Percentiles rank a stretch among this genome's conserved stretches.
phyloP scores from a whole-genome alignment of 64 coral and sea anemone species.

The Cladopsammia gracilis region DNA sequence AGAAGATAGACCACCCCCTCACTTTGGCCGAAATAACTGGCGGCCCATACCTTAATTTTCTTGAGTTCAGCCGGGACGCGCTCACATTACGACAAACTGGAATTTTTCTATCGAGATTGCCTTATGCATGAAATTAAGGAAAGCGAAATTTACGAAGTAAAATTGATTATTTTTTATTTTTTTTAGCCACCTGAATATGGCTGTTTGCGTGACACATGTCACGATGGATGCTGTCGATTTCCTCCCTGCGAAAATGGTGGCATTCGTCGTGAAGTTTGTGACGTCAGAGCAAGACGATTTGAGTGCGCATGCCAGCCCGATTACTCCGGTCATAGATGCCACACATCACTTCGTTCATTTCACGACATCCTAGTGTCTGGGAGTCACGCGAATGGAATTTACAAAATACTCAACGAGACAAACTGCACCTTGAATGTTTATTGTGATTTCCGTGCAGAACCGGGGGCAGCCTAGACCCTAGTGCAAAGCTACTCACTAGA shows the following conservation, averaged over 20 bases:
- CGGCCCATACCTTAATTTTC: too few relatives aligned
- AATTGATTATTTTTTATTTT: too few relatives aligned
- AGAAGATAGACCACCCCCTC: too few relatives aligned
- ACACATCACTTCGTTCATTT: background rate
- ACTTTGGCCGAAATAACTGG: too few relatives aligned
- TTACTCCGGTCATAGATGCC: background rate
- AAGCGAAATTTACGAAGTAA: too few relatives aligned
- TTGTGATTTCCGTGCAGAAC: slow-evolving; percentile 1
- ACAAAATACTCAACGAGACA: background rate
- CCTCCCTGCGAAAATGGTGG: background rate
- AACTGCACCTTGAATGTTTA: background rate
- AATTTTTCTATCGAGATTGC: too few relatives aligned
- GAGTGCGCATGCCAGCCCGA: background rate
- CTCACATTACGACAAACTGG: too few relatives aligned
- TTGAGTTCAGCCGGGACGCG: too few relatives aligned
- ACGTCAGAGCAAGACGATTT: background rate
- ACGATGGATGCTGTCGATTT: slow-evolving; percentile 9
- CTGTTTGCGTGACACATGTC: background rate
- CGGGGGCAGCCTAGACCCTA: background rate
- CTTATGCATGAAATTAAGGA: too few relatives aligned
- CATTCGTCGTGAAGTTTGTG: background rate
- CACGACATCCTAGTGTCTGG: slow-evolving; percentile 5
- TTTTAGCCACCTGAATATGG: too few relatives aligned
- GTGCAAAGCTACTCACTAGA: slow-evolving; percentile 4
- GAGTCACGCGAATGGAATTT: background rate